Evolutionary conservation across 2,888 invertebrate genomes (phyloP).

Genomic region (Drosophila barbarae): DNA sequence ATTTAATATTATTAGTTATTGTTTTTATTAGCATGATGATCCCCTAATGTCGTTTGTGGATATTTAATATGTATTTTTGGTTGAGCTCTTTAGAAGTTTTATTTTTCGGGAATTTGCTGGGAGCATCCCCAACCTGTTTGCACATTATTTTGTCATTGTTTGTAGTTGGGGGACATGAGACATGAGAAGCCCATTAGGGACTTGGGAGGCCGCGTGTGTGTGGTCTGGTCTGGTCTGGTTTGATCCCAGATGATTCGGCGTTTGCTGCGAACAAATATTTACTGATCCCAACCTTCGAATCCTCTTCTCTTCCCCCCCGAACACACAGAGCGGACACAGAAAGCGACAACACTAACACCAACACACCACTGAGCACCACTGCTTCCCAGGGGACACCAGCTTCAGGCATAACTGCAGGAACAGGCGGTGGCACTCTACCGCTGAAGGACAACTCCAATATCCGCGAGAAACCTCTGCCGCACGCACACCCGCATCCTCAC

Average conservation of each 20-base stretch:
- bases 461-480: slow-evolving; percentile 52
- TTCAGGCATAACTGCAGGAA: slow-evolving; percentile 36
- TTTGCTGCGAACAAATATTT: slow-evolving; percentile 21
- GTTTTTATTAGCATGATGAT: not conserved
- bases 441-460: slow-evolving; percentile 79
- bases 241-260: slow-evolving; percentile 5
- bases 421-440: slow-evolving; percentile 62
- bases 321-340: slow-evolving; percentile 75
- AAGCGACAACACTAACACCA: slow-evolving; percentile 61
- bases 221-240: slow-evolving; percentile 14
- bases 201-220: slow-evolving; percentile 5
- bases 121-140: slow-evolving; percentile 19
- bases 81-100: not conserved
- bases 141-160: slow-evolving; percentile 12
- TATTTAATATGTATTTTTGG: not conserved
- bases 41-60: not conserved
- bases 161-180: slow-evolving; percentile 12
- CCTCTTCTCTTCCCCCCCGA: slow-evolving; percentile 5
- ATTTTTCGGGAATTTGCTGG: slow-evolving; percentile 1
- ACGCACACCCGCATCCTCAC: slow-evolving; percentile 74
- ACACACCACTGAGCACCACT: slow-evolving; percentile 42
- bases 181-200: slow-evolving; percentile 26
- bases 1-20: not conserved
- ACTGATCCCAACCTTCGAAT: slow-evolving; percentile 5
- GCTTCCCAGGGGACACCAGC: slow-evolving; percentile 50